Base-by-base conservation (phyloP, 2,888 invertebrate genomes). In the Drosophila paucipuncta region DNA sequence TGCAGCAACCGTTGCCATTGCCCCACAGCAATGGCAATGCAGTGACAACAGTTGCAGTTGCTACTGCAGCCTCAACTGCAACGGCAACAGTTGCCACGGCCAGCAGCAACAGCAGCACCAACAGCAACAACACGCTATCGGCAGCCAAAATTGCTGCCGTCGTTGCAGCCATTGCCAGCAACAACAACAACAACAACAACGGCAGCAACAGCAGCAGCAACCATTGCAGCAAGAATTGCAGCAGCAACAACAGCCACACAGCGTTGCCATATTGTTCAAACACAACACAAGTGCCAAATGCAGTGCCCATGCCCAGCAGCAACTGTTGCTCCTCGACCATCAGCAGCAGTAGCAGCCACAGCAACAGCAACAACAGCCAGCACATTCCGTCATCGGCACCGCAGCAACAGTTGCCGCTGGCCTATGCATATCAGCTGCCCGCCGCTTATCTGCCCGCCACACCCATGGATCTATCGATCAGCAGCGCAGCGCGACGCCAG, bases 401-500 rank as follows among this genome's bases (percentile, higher is more conserved):
- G 37, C 81, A 54, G 4, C 80, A 73, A 64, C 80, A 67, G 30
- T 67, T 61, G 49, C 69, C 81, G 52, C 49, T 82, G 58, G 33
- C 78, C 16, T 84, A 84, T 47, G 80, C 74, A 13, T 72, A 82
- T 52, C 78, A 64, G 30, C 43, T 68, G 65, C 67, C 73, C 61
- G 78, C 76, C 66, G 78, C 80, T 50, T 71, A 70, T 37, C 22
- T 78, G 76, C 63, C 69, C 28, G 78, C 90, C 55, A 81, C 85
- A 35, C 93, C 93, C 72, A 93, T 93, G 83, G 93, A 93, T 78
- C 77, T 93, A 31, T 93, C 93, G 22, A 77, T 93, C 39, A 91
- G 92, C 37, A 83, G 86, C 30, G 81, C 90, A 7, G 87, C 86
- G 50, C 87, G 91, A 30, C 82, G 90, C 7, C 81, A 77, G 25